These are phyloP conservation scores for Polydrusus pterygomalis DNA, from an alignment of 2,888 invertebrate species.

Conservation along the genomic window DNA sequence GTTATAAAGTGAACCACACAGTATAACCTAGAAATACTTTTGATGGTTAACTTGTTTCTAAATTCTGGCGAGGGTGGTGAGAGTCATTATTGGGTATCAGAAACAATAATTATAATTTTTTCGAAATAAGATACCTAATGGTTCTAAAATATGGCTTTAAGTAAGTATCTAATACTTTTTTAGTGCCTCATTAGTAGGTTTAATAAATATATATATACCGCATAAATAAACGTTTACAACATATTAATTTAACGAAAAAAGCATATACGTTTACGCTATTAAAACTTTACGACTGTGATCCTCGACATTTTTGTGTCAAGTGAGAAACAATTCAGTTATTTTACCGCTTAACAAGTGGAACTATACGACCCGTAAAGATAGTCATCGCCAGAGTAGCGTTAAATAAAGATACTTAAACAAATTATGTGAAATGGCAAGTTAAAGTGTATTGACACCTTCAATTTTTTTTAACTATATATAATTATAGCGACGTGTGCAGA, in stretches of 20 bases:
- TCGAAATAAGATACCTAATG: too few relatives aligned
- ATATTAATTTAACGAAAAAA: not conserved
- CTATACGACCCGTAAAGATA: slow-evolving; percentile 24
- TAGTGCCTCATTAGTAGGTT: not conserved
- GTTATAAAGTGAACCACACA: too few relatives aligned
- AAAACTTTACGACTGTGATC: slow-evolving; percentile 3
- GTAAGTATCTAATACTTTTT: not conserved
- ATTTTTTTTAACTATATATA: not conserved
- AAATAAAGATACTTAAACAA: slow-evolving; percentile 19
- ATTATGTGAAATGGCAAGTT: not conserved
- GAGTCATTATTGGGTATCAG: too few relatives aligned
- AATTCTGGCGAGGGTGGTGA: too few relatives aligned
- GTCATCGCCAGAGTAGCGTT: slow-evolving; percentile 4
- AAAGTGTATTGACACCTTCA: not conserved
- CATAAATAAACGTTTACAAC: not conserved
- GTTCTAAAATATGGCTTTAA: too few relatives aligned
- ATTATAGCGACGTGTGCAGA: too few relatives aligned
- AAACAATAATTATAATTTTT: too few relatives aligned
- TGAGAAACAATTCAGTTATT: slow-evolving; percentile 10
- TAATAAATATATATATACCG: not conserved
- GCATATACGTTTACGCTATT: not conserved
- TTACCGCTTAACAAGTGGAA: slow-evolving; percentile 16
- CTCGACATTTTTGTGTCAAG: slow-evolving; percentile 23
- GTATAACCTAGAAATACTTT: too few relatives aligned
- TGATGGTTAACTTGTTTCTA: too few relatives aligned